Evolutionary conservation across 1,140 invertebrate species (phyloP), one percentile per base, ranked within the genome.

Genomic region (Bicyclus anynana): DNA sequence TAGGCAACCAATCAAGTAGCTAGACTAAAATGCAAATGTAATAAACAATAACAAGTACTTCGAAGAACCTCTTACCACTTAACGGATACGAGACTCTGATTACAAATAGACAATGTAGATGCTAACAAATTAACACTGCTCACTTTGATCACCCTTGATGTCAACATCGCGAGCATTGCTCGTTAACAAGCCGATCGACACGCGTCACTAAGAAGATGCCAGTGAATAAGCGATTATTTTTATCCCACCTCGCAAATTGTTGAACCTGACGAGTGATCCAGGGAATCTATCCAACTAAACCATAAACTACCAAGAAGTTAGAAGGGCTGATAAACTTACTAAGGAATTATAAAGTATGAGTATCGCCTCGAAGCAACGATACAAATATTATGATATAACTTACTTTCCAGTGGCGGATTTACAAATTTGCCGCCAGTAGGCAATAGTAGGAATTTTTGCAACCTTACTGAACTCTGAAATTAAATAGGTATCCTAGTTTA

Each of bases 121-220:
- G 57, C 68, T 64, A 67, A 67, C 67, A 71, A 76, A 80, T 74
- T 74, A 74, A 65, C 63, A 42, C 46, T 54, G 47, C 47, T 51
- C 33, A 37, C 77, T 82, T 80, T 78, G 77, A 80, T 80, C 79
- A 76, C 40, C 33, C 54, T 58, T 56, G 33, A 61, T 74, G 77
- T 82, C 79, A 74, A 72, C 72, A 78, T 78, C 49, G 46, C 62
- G 49, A 49, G 67, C 73, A 69, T 69, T 58, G 58, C 79, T 80
- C 75, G 74, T 82, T 82, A 82, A 80, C 68, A 80, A 82, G 62
- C 72, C 65, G 63, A 72, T 77, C 67, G 74, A 66, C 70, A 59
- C 53, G 62, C 63, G 75, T 77, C 73, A 74, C 71, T 59, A 59
- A 56, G 50, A 42, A 13, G 40, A 53, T 40, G 26, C 18, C 38